Percentiles rank a stretch among this genome's conserved stretches.
phyloP scores from a whole-genome alignment of 2,888 invertebrate genomes.

The Pollenia amentaria region DNA sequence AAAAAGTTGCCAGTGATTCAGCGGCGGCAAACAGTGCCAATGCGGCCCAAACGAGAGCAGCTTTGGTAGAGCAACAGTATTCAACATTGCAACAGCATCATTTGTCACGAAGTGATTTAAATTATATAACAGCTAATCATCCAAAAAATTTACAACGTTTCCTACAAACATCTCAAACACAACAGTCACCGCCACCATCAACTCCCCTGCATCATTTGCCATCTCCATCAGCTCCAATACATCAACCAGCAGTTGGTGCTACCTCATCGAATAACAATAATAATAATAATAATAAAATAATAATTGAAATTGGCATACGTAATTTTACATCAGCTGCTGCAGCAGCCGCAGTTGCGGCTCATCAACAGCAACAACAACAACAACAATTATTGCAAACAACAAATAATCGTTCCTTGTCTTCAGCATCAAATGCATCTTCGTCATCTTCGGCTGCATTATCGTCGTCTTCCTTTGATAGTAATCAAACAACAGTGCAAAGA shows the following conservation, averaged over 20 bases:
- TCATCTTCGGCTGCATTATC: slow-evolving; percentile 38
- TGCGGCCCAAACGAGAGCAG: slow-evolving; percentile 82
- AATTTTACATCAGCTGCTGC: slow-evolving; percentile 75
- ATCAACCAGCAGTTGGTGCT: slow-evolving; percentile 33
- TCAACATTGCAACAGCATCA: slow-evolving; percentile 82
- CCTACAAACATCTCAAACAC: slow-evolving; percentile 34
- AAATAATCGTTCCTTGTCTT: slow-evolving; percentile 62
- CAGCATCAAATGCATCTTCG: slow-evolving; percentile 40
- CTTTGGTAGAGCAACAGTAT: slow-evolving; percentile 82
- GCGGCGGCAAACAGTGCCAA: slow-evolving; percentile 83
- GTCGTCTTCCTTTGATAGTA: slow-evolving; percentile 49
- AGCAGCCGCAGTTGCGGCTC: slow-evolving; percentile 45
- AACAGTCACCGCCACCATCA: slow-evolving; percentile 23
- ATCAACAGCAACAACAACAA: slow-evolving; percentile 57
- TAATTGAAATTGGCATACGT: slow-evolving; percentile 82
- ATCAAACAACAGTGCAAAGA: slow-evolving; percentile 51
- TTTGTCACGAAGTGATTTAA: slow-evolving; percentile 81
- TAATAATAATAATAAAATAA: slow-evolving; percentile 80
- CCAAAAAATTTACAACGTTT: slow-evolving; percentile 82
- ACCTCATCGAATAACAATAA: slow-evolving; percentile 5
- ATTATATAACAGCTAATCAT: slow-evolving; percentile 82
- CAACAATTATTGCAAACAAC: slow-evolving; percentile 38
- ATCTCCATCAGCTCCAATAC: slow-evolving; percentile 27
- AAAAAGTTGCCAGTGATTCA: slow-evolving; percentile 84
- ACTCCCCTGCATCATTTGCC: slow-evolving; percentile 24